These are phyloP conservation scores for Pelecanoides urinatrix DNA, from an alignment of 2,113 vertebrate species.

Conservation along the genomic window DNA sequence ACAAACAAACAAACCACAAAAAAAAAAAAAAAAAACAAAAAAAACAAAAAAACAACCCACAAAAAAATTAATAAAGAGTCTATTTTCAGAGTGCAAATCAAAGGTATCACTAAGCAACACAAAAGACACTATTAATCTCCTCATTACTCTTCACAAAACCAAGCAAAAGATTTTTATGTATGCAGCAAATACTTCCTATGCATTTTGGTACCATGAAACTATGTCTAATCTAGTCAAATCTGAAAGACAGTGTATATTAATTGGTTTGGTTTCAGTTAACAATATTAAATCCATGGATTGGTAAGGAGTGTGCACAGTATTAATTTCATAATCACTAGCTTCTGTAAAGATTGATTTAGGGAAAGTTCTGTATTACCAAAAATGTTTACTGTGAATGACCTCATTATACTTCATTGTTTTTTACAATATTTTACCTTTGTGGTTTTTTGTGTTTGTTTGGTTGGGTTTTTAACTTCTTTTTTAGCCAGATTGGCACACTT, in stretches of 20 bases:
- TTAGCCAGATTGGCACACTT: not conserved
- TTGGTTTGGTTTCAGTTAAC: not conserved
- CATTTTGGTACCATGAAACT: not conserved
- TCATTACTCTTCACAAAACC: not conserved
- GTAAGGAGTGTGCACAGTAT: not conserved
- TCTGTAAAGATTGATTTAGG: not conserved
- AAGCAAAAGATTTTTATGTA: not conserved
- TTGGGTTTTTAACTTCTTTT: not conserved
- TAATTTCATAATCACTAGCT: not conserved
- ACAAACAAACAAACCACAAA: not conserved
- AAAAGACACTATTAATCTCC: not conserved
- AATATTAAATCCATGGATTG: not conserved
- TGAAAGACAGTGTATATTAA: not conserved
- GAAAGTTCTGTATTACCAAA: not conserved
- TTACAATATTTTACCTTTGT: not conserved
- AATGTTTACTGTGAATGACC: not conserved
- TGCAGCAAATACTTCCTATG: not conserved
- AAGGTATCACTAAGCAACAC: not conserved
- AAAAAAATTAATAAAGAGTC: not conserved
- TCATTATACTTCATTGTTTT: not conserved
- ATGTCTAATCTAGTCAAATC: not conserved
- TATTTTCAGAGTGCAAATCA: not conserved
- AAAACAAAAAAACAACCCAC: not conserved
- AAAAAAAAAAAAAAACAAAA: not conserved
- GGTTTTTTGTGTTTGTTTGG: not conserved